phyloP scores from a whole-genome alignment of 2,113 vertebrate species.

The Mastomys natalensis region DNA sequence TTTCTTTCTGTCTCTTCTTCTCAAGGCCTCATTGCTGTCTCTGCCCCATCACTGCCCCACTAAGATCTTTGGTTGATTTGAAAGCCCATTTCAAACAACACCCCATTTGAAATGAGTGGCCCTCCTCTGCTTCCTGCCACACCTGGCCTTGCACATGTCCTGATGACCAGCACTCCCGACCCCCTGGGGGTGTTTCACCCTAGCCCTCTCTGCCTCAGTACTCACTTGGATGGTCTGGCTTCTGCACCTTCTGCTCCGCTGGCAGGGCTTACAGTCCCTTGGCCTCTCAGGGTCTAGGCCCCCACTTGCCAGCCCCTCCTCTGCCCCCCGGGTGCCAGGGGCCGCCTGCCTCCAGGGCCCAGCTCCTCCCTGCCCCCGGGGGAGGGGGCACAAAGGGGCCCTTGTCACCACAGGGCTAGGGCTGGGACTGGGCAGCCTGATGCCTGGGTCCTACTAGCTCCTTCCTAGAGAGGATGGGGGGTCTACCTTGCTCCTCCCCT shows the following conservation, averaged over 20 bases:
- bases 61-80: neutral
- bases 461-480: conserved; percentile 59
- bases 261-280: conserved; percentile 46
- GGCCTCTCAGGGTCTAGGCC: conserved; percentile 69
- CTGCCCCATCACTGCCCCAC: neutral
- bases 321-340: conserved; percentile 75
- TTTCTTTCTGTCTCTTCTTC: neutral
- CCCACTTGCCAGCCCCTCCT: conserved; percentile 62
- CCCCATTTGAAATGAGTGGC: neutral
- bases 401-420: conserved; percentile 65
- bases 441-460: conserved; percentile 66
- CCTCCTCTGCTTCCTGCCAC: neutral
- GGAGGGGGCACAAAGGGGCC: conserved; percentile 79
- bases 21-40: neutral
- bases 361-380: conserved; percentile 77
- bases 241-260: conserved; percentile 32
- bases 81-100: neutral
- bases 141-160: neutral
- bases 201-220: neutral
- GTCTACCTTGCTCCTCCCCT: neutral
- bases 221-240: conserved; percentile 62
- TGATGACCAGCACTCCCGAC: rapidly evolving
- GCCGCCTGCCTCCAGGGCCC: conserved; percentile 81
- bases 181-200: neutral
- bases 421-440: conserved; percentile 66